Conservation (phyloP, 2,888 invertebrate species). For the Heteromyza rotundicornis region DNA sequence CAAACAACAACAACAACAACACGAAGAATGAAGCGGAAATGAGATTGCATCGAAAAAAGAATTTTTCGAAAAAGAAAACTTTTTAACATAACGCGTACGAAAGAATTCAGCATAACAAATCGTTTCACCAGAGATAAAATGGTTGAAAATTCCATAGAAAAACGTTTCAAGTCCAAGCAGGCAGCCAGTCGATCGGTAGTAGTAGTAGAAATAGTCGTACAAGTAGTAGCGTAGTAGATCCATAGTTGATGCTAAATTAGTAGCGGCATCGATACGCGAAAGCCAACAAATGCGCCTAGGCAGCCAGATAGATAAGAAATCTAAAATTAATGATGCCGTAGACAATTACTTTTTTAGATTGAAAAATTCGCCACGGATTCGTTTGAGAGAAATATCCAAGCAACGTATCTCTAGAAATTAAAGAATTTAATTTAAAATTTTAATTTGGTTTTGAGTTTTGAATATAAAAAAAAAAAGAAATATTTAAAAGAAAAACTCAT, state of each 20-base stretch:
- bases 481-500: neutral
- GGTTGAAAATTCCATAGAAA: neutral
- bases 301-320: constrained; percentile 34
- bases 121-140: neutral
- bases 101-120: constrained; percentile 2
- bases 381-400: constrained; percentile 4
- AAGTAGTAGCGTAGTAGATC: too few relatives aligned
- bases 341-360: constrained; percentile 27
- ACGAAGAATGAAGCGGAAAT: neutral
- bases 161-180: neutral
- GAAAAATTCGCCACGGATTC: constrained; percentile 24
- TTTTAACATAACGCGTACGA: neutral
- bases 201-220: neutral
- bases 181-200: neutral
- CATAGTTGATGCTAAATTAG: constrained; percentile 12
- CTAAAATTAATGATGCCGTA: constrained; percentile 38
- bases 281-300: neutral
- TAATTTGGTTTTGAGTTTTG: too few relatives aligned
- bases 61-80: neutral
- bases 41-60: neutral
- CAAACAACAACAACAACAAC: constrained; percentile 5
- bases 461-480: neutral
- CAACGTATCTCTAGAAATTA: too few relatives aligned
- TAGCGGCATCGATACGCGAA: constrained; percentile 35
- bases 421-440: constrained; percentile 2